Evolutionary conservation across 2,113 vertebrate species (phyloP), one percentile per base, ranked within the genome.

Genomic region (Eublepharis macularius): DNA sequence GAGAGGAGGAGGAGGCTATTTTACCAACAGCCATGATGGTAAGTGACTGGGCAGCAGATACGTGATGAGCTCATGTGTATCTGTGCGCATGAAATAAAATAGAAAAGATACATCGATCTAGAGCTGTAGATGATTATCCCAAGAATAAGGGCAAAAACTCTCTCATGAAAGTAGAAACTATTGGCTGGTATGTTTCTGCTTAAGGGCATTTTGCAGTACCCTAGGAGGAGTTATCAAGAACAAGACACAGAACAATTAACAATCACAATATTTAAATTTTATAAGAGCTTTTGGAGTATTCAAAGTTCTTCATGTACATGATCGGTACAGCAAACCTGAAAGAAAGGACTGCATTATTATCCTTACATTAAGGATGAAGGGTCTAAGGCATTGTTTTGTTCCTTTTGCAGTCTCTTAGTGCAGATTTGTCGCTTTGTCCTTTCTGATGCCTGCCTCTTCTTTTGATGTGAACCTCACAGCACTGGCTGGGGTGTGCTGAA

Each of bases 1-100:
- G 91, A 97, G 97, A 94, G 96, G 96, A 65, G 95, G 95, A 60
- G 96, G 95, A 57, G 96, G 96, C 0, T 97, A 98, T 95, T 99
- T 97, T 96, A 98, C 97, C 87, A 96, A 95, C 90, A 97, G 95
- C 95, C 97, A 97, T 83, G 98, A 99, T 2, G 95, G 98, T 99
- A 96, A 98, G 97, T 94, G 57, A 47, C 32, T 12, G 24, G 0
- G 14, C 29, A 36, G 12, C 19, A 16, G 8, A 17, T 26, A 16
- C n/a, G 0, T 36, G 21, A 39, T 34, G 17, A 19, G 14, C 73
- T 60, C n/a, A 7, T 4, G 34, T 8, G 9, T n/a, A 12, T 16
- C n/a, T 39, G n/a, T 47, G 60, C 12, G 21, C 29, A 13, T n/a
- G 45, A 51, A 26, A 69, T 70, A 81, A 70, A 77, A 41, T 49